Base-by-base conservation (phyloP, 2,888 invertebrate species). In the Autographa gamma region DNA sequence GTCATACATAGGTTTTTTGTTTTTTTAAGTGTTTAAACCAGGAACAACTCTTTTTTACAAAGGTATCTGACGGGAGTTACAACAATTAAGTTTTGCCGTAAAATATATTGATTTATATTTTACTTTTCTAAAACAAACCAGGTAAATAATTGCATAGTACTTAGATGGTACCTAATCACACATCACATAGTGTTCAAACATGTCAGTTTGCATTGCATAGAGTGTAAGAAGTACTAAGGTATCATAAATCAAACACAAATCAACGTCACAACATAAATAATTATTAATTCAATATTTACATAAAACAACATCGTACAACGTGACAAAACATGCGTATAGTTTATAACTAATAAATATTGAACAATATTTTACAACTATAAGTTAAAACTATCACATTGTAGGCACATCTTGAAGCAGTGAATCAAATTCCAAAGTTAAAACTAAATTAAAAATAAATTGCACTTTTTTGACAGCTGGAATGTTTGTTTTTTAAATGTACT, bases 281-380 rank as follows among this genome's bases (percentile, higher is more conserved):
- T 91, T 92, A 92, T 93, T 93, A 90, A 90, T 91, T 89, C 86
- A 91, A 91, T 93, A 93, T 94, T 91, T 92, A 94, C 93, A 93
- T 90, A 89, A 77, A 90, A 90, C 85, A 85, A 80, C 82, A 86
- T 48, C 48, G n/a, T 72, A 84, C 70, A 85, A 84, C 84, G 82
- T 85, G 83, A 88, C 85, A 85, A 83, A 83, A 86, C 82, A 87
- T 81, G 80, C 79, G 73, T 76, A 70, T 78, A 79, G 69, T 71
- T 69, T 60, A 25, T 63, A 69, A 73, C 43, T 59, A 69, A 58
- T 66, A 66, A 52, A 68, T 74, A 71, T 71, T 67, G 52, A 79
- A 75, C 74, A 82, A 80, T 54, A 54, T 77, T 66, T 64, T 69
- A 74, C 66, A 67, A 69, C 14, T 71, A 38, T 43, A 48, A 62